These are phyloP conservation scores for Lathamus discolor DNA, from an alignment of 2,113 vertebrate genomes.

Conservation along the genomic window DNA sequence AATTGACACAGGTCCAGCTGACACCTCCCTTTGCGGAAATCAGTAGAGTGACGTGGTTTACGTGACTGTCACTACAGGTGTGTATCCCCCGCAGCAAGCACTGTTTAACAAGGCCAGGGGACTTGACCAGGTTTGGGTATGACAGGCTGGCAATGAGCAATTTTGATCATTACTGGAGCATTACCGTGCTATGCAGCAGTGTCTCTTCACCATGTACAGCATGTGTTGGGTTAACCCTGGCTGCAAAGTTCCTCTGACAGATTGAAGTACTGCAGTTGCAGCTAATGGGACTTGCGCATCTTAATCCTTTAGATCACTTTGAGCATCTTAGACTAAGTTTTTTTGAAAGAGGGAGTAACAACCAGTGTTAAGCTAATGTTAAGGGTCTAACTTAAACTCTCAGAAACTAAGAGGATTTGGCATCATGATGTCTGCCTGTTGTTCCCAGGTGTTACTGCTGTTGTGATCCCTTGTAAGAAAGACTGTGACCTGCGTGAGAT, in stretches of 20 bases:
- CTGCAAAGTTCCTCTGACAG: neutral
- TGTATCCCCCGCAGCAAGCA: neutral
- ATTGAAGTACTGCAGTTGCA: neutral
- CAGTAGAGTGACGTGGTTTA: neutral
- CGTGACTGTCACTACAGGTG: neutral
- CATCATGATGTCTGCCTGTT: neutral
- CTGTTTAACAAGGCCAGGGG: neutral
- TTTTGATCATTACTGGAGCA: neutral
- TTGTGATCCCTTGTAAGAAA: neutral
- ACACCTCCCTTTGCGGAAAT: neutral
- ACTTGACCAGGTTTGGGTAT: neutral
- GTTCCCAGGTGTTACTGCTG: neutral
- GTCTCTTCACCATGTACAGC: accelerated
- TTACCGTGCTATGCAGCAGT: neutral
- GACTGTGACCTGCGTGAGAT: neutral
- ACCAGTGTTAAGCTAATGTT: neutral
- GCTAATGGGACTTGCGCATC: neutral
- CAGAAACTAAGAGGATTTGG: neutral
- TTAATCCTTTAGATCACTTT: neutral
- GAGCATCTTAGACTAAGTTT: neutral
- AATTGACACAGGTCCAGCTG: neutral
- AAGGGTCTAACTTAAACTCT: neutral
- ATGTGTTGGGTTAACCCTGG: neutral
- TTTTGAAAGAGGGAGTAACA: neutral
- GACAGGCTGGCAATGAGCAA: neutral